Evolutionary conservation across 2,797 vertebrate species (phyloP), one percentile per base, ranked within the genome.

Genomic region (Chiloscyllium punctatum): DNA sequence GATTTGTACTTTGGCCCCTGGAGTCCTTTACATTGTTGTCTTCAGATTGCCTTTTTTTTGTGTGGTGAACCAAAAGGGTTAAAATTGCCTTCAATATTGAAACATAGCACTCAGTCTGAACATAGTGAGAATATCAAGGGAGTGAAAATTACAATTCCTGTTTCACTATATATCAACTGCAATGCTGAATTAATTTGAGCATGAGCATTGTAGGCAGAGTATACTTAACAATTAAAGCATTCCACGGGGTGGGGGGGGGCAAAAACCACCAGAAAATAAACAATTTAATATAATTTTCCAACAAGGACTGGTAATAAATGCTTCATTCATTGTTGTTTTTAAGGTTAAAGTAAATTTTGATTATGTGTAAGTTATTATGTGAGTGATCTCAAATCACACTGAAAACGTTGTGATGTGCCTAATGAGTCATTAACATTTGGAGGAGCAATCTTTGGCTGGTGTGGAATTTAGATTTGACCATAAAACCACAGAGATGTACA

Each of bases 11-110:
- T 96, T 98, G 98, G 97, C 98, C 98, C 96, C 98, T 98, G 96
- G 98, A 98, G 97, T 99, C 99, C 98, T 98, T 98, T 97, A 99
- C 97, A 97, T 98, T 98, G 98, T 98, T 98, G 97, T 99, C 98
- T 96, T 98, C 98, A 97, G 98, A 98, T 96, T 99, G 98, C 98
- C 99, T 99, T 98, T 99, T 99, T 98, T 48, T 48, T 48, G 42
- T 99, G 99, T 95, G 99, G 99, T 96, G 99, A 99, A 96, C 99
- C 99, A 96, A 99, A 99, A 25, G 99, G 99, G 98, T 99, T 99
- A 98, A 99, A 99, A 98, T 99, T 98, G 98, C 98, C 98, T 98
- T 99, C 98, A 97, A 99, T 98, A 96, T 98, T 98, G 97, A 99
- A 99, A 97, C 99, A 99, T 0, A 99, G 99, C 4, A 25, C 8